phyloP scores from a whole-genome alignment of 2,888 invertebrate species.

The Oligia fasciuncula region DNA sequence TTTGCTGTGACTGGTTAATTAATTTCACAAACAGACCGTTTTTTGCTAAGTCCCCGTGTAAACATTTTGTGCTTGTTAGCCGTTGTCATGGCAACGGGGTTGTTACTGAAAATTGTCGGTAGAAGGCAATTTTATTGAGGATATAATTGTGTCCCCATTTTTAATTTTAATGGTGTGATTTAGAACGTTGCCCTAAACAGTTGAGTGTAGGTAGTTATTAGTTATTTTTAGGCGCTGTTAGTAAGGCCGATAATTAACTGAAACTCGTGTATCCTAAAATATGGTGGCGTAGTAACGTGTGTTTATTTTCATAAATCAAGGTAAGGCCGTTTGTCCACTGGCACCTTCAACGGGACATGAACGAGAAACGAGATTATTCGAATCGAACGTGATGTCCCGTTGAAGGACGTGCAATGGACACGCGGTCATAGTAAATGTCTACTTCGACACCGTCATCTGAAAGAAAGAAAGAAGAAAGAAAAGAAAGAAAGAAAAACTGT shows the following conservation, averaged over 20 bases:
- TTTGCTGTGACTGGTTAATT: constrained; percentile 40
- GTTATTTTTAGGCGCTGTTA: background rate
- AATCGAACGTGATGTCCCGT: background rate
- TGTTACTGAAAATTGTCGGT: constrained; percentile 12
- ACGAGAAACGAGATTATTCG: too few relatives aligned
- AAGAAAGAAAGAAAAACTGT: too few relatives aligned
- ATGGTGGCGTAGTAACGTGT: background rate
- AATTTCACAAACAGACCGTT: constrained; percentile 37
- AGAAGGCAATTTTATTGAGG: background rate
- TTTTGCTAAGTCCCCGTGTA: constrained; percentile 28
- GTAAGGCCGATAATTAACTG: background rate
- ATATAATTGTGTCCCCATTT: constrained; percentile 26
- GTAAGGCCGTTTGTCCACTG: background rate
- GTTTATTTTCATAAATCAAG: background rate
- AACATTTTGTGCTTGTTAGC: constrained; percentile 47
- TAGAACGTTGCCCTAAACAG: background rate
- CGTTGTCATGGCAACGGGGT: constrained; percentile 35
- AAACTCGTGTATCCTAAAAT: background rate
- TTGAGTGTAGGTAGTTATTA: background rate
- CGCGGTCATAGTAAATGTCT: background rate
- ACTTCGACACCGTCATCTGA: background rate
- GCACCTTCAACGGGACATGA: background rate
- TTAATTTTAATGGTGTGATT: constrained; percentile 16
- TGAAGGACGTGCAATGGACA: background rate
- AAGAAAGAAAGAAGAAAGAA: too few relatives aligned